Conservation (phyloP, 2,113 vertebrate species). For the Eubucco bourcierii region DNA sequence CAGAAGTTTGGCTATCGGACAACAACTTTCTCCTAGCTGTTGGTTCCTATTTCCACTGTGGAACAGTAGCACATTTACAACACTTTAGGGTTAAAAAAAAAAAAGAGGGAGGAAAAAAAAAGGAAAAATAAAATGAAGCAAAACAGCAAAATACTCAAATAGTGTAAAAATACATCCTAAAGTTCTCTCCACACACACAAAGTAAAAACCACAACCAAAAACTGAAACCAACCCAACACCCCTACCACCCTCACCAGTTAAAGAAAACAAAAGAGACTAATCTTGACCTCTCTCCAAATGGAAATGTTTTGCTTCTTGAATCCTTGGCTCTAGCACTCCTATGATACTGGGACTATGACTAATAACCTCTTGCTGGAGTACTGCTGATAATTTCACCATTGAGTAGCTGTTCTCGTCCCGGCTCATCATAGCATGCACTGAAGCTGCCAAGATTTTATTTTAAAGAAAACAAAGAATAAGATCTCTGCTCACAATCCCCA, state of each 20-base stretch:
- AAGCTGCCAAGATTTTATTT: constrained; percentile 62
- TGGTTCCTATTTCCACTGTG: neutral
- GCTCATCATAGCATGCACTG: constrained; percentile 26
- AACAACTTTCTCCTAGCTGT: neutral
- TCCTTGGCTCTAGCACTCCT: constrained; percentile 53
- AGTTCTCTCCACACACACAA: neutral
- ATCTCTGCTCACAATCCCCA: constrained; percentile 45
- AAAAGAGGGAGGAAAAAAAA: neutral
- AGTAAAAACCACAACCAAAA: neutral
- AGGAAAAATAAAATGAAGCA: neutral
- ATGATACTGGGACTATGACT: constrained; percentile 68
- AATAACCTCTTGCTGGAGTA: constrained; percentile 55
- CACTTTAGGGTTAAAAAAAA: constrained; percentile 33
- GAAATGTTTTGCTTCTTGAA: constrained; percentile 69
- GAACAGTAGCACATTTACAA: constrained; percentile 31
- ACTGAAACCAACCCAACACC: neutral
- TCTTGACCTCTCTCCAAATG: constrained; percentile 61
- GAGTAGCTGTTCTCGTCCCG: constrained; percentile 67
- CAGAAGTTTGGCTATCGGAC: constrained; percentile 38
- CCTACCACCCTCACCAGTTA: neutral
- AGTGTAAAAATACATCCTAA: constrained; percentile 28
- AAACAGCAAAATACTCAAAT: neutral
- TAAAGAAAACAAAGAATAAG: constrained; percentile 28
- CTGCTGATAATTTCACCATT: constrained; percentile 71
- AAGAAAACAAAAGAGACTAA: constrained; percentile 62